Evolutionary conservation across 1,140 invertebrate genomes (phyloP).

Genomic region (Caenorhabditis briggsae): DNA sequence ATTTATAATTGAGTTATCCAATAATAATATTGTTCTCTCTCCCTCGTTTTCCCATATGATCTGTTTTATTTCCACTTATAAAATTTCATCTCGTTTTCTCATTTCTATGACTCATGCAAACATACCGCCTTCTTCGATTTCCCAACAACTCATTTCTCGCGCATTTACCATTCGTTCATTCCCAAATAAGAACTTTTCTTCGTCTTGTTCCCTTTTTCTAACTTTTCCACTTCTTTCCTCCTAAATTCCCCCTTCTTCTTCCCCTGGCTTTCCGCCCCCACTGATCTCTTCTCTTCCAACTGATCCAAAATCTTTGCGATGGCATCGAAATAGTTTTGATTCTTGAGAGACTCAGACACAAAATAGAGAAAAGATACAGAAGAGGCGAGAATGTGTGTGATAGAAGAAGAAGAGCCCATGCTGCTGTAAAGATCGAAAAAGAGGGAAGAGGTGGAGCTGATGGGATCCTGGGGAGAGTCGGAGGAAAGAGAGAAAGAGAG

Average conservation of each 20-base stretch:
- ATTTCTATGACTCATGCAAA: conserved; percentile 44
- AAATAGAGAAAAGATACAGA: not conserved
- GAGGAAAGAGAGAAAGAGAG: conserved; percentile 15
- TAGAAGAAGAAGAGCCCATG: conserved; percentile 46
- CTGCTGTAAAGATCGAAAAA: conserved; percentile 40
- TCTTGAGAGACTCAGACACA: not conserved
- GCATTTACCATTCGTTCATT: not conserved
- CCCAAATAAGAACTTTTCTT: not conserved
- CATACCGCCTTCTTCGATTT: conserved; percentile 21
- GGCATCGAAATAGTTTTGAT: not conserved
- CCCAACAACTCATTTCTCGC: not conserved
- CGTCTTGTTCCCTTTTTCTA: not conserved
- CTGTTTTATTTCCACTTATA: not conserved
- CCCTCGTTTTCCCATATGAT: not conserved
- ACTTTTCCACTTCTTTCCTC: not conserved
- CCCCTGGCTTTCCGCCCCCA: conserved; percentile 24
- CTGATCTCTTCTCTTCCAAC: conserved; percentile 34
- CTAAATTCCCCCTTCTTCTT: not conserved
- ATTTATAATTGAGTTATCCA: conserved; percentile 23
- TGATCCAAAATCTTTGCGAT: conserved; percentile 32
- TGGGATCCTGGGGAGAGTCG: not conserved
- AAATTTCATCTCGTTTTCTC: not conserved
- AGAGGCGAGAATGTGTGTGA: conserved; percentile 39
- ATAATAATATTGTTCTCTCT: not conserved
- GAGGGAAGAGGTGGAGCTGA: conserved; percentile 25